Evolutionary conservation across 2,113 vertebrate species (phyloP).

Genomic region (Herpetotheres cachinnans): DNA sequence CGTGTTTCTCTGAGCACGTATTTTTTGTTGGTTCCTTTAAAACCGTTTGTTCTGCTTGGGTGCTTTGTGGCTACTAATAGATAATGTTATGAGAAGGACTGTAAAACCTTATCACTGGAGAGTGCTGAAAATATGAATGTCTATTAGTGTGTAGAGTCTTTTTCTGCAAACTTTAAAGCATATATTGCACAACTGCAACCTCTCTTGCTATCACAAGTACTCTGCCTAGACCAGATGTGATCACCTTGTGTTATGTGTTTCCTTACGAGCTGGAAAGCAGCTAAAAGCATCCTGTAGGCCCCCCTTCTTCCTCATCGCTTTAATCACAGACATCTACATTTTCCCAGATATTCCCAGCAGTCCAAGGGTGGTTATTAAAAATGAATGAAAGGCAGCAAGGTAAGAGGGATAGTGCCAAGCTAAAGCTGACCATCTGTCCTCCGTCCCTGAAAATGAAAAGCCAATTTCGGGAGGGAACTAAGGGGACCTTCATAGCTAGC

Average conservation of each 20-base stretch:
- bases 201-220: neutral
- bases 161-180: neutral
- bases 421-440: conserved; percentile 7
- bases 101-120: neutral
- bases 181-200: neutral
- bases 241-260: neutral
- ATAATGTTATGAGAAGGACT: neutral
- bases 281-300: neutral
- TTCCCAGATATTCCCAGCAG: neutral
- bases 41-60: neutral
- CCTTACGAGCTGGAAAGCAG: neutral
- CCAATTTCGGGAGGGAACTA: neutral
- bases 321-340: neutral
- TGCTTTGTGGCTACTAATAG: conserved; percentile 7
- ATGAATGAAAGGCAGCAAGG: neutral
- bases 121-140: neutral
- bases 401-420: neutral
- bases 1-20: neutral
- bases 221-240: neutral
- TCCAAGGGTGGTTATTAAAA: neutral
- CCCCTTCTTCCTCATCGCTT: neutral
- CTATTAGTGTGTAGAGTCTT: neutral
- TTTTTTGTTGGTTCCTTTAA: neutral
- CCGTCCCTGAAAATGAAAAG: neutral
- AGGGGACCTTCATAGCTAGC: neutral